phyloP scores from a whole-genome alignment of 2,888 invertebrate genomes.

The Terebella lapidaria region DNA sequence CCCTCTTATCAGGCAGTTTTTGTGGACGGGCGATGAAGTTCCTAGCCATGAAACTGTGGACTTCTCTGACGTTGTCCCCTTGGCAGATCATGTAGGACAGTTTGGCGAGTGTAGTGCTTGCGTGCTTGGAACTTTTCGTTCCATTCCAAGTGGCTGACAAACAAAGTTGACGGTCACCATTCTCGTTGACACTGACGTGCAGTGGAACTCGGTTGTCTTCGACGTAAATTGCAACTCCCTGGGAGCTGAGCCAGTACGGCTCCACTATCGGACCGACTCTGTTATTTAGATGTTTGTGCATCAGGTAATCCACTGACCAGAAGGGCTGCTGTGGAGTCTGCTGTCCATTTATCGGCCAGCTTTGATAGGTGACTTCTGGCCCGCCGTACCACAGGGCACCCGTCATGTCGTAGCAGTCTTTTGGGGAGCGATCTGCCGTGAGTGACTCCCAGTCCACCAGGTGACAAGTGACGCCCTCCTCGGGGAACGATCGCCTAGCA shows the following conservation, averaged over 20 bases:
- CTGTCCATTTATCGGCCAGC: slow-evolving; percentile 73
- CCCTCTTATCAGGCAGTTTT: slow-evolving; percentile 63
- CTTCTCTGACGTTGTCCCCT: slow-evolving; percentile 59
- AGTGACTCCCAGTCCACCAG: slow-evolving; percentile 48
- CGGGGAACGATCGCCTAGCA: no score
- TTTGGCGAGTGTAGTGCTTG: neutral
- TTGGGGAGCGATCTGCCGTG: slow-evolving; percentile 56
- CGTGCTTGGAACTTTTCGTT: neutral
- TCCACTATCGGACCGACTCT: neutral
- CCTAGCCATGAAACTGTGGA: slow-evolving; percentile 61
- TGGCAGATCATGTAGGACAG: slow-evolving; percentile 63
- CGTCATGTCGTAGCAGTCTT: slow-evolving; percentile 69
- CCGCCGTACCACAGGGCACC: slow-evolving; percentile 72
- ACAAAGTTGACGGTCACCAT: slow-evolving; percentile 55
- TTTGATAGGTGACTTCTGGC: slow-evolving; percentile 70
- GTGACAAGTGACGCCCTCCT: slow-evolving; percentile 5
- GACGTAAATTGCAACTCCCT: slow-evolving; percentile 66
- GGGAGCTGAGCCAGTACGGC: slow-evolving; percentile 63
- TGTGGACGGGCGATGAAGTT: slow-evolving; percentile 62
- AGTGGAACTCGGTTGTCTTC: slow-evolving; percentile 66
- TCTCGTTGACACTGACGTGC: slow-evolving; percentile 73
- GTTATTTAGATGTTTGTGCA: neutral
- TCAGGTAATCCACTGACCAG: slow-evolving; percentile 24
- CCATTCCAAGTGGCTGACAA: neutral
- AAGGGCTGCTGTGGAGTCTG: slow-evolving; percentile 33